These are phyloP conservation scores for Heliocidaris tuberculata DNA, from an alignment of 35 echinoderm and acorn worm species.

Conservation along the genomic window DNA sequence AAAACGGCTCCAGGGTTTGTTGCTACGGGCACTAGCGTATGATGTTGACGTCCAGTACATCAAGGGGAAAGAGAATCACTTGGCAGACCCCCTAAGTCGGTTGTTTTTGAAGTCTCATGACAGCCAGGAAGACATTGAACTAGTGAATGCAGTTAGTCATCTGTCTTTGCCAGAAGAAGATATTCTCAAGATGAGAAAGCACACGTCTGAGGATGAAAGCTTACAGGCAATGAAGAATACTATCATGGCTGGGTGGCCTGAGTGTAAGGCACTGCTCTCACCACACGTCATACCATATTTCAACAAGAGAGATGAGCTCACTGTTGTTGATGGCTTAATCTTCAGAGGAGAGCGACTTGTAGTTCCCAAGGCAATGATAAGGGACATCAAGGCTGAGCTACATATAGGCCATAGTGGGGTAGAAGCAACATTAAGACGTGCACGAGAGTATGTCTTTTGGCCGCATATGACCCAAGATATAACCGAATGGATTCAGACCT, in stretches of 20 bases:
- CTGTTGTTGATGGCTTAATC: slow-evolving; percentile 50
- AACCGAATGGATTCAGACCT: slow-evolving; percentile 42
- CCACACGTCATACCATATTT: slow-evolving; percentile 21
- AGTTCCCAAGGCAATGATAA: neutral
- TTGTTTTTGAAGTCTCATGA: neutral
- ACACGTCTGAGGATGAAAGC: slow-evolving; percentile 4
- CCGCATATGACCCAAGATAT: slow-evolving; percentile 55
- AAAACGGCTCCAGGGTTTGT: neutral
- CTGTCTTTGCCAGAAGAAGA: neutral
- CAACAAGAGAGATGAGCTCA: slow-evolving; percentile 58
- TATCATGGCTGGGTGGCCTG: slow-evolving; percentile 52
- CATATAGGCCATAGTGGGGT: slow-evolving; percentile 64
- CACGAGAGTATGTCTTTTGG: slow-evolving; percentile 65
- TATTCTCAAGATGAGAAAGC: neutral
- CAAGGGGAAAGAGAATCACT: neutral
- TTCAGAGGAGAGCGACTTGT: slow-evolving; percentile 47
- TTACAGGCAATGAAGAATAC: slow-evolving; percentile 43
- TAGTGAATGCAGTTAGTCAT: neutral
- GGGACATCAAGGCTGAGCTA: slow-evolving; percentile 30
- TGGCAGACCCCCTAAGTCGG: neutral
- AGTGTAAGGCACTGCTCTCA: slow-evolving; percentile 23
- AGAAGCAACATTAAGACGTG: slow-evolving; percentile 51
- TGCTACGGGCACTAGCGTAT: neutral
- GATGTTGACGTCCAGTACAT: neutral
- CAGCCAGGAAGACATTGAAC: neutral